Evolutionary conservation across 2,113 vertebrate species (phyloP).

Genomic region (Elaphurus davidianus): DNA sequence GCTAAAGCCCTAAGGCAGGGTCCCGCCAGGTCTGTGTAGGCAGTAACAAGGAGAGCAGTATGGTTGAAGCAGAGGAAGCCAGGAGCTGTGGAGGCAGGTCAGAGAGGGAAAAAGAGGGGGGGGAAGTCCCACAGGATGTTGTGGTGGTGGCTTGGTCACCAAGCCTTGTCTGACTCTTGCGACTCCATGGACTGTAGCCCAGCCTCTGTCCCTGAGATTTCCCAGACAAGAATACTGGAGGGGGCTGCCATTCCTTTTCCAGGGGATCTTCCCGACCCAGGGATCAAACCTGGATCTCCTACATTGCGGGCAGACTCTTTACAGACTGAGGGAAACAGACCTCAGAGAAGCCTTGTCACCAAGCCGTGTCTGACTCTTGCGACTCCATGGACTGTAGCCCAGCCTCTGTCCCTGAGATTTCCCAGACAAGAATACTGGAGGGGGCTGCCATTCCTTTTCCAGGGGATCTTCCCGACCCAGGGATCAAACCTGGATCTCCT

Average conservation of each 20-base stretch:
- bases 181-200: background rate
- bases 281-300: background rate
- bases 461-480: background rate
- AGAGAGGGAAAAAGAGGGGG: background rate
- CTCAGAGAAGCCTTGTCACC: background rate
- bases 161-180: background rate
- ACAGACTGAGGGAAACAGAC: background rate
- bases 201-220: background rate
- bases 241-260: background rate
- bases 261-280: background rate
- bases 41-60: background rate
- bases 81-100: accelerated
- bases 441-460: background rate
- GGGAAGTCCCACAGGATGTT: background rate
- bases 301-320: background rate
- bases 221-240: background rate
- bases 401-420: background rate
- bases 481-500: background rate
- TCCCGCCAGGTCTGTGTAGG: background rate
- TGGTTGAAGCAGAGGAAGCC: no score
- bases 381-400: background rate
- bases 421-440: background rate
- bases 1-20: background rate
- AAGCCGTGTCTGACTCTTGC: background rate
- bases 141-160: background rate